phyloP scores from a whole-genome alignment of 35 echinoderm and acorn worm species.

The Lytechinus variegatus region DNA sequence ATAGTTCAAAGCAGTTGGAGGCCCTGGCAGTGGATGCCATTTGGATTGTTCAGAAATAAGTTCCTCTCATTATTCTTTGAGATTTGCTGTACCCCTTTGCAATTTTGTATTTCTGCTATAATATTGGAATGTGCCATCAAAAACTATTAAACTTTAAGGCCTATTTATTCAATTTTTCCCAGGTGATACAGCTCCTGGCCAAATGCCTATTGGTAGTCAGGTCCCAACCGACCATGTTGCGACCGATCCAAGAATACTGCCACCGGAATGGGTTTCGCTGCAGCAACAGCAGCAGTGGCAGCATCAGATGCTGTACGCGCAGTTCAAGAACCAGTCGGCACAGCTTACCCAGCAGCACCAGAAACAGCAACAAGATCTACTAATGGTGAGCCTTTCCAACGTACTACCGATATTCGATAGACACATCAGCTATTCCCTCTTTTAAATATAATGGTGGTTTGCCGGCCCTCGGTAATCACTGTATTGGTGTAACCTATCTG shows the following conservation, averaged over 20 bases:
- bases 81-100: too few relatives aligned
- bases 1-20: too few relatives aligned
- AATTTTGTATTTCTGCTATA: too few relatives aligned
- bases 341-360: slow-evolving; percentile 88
- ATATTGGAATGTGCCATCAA: too few relatives aligned
- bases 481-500: neutral
- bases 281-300: slow-evolving; percentile 98
- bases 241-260: slow-evolving; percentile 32
- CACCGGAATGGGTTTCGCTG: slow-evolving; percentile 63
- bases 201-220: slow-evolving; percentile 49
- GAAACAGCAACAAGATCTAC: slow-evolving; percentile 92
- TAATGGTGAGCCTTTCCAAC: slow-evolving; percentile 56
- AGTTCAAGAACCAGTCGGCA: slow-evolving; percentile 88
- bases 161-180: too few relatives aligned
- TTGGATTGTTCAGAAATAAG: too few relatives aligned
- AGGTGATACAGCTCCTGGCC: slow-evolving; percentile 66
- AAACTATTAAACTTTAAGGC: too few relatives aligned
- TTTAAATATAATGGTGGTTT: neutral
- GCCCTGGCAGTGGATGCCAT: too few relatives aligned
- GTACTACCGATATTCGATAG: too few relatives aligned
- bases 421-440: neutral
- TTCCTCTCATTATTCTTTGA: too few relatives aligned
- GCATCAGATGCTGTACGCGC: slow-evolving; percentile 89
- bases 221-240: slow-evolving; percentile 18
- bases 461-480: neutral